Base-by-base conservation (phyloP, 2,113 vertebrate genomes). In the Silurus glanis region DNA sequence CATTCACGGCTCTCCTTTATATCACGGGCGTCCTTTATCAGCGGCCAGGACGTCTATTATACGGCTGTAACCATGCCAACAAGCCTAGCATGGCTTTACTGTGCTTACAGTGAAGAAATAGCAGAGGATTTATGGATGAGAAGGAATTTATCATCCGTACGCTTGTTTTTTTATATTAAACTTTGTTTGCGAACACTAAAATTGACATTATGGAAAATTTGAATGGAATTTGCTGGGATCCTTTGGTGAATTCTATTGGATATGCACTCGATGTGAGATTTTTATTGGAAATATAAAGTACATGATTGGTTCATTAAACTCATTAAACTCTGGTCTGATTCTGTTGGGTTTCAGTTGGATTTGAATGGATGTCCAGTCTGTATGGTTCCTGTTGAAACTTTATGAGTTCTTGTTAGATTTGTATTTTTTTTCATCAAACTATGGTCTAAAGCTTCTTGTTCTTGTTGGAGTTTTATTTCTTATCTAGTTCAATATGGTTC, bases 71-170 rank as follows among this genome's bases (percentile, higher is more conserved):
- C 75, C 67, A 67, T 88, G 80, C 80, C 89, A 82, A 80, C 81
- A 67, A 83, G 66, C 49, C 84, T 82, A 74, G 69, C 84, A 55
- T 86, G 83, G 82, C 78, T 91, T 87, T 59, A 6, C 67, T 78
- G 84, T 0, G 2, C 67, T 91, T 91, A 92, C 90, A 92, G 89
- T 88, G 75, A 83, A 86, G 76, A 51, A 89, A 84, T 85, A 90
- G 86, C 83, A 87, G 79, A 80, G 89, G 92, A 92, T 92, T 91
- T 81, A 93, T 91, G 90, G 21, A 28, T 14, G 37, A 81, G 86
- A 61, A 7, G 16, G 28, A 25, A 25, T n/a, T 53, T 19, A 25
- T 12, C 19, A 23, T 21, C 1, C 10, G 23, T 12, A 5, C 1
- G 1, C 5, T 49, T 49, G 19, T 2, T 53, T 64, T 23, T 37